Conservation (phyloP, 2,888 invertebrate species). For the Mechanitis messenoides region DNA sequence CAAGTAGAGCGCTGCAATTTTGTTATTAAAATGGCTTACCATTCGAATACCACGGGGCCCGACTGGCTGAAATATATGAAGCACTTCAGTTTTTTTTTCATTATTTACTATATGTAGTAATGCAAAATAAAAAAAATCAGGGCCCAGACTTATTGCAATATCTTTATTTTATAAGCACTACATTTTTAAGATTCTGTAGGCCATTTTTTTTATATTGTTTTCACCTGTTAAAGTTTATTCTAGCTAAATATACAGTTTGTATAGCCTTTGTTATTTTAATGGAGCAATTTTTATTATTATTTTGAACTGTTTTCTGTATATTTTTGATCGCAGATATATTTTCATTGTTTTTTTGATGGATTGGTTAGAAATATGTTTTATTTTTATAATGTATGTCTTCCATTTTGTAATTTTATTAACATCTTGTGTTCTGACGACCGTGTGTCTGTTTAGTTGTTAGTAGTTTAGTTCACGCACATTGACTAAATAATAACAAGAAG, state of each 20-base stretch:
- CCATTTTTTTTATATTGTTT: slow-evolving; percentile 21
- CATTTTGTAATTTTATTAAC: slow-evolving; percentile 43
- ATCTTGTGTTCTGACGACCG: slow-evolving; percentile 41
- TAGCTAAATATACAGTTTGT: slow-evolving; percentile 33
- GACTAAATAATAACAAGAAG: slow-evolving; percentile 48
- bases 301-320: slow-evolving; percentile 57
- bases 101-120: not conserved
- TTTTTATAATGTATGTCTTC: slow-evolving; percentile 55
- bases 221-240: slow-evolving; percentile 20
- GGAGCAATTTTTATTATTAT: slow-evolving; percentile 17
- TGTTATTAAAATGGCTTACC: slow-evolving; percentile 24
- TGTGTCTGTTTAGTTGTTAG: slow-evolving; percentile 42
- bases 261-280: slow-evolving; percentile 15
- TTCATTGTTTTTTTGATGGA: slow-evolving; percentile 27
- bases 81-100: slow-evolving; percentile 15
- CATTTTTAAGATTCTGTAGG: slow-evolving; percentile 13
- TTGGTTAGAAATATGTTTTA: slow-evolving; percentile 31
- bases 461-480: slow-evolving; percentile 55
- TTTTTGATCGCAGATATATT: slow-evolving; percentile 59
- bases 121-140: too few species aligned
- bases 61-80: slow-evolving; percentile 42
- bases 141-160: too few species aligned
- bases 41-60: slow-evolving; percentile 44
- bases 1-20: not conserved
- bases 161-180: not conserved